phyloP scores from a whole-genome alignment of 2,888 invertebrate genomes.

The Pherbina coryleti region DNA sequence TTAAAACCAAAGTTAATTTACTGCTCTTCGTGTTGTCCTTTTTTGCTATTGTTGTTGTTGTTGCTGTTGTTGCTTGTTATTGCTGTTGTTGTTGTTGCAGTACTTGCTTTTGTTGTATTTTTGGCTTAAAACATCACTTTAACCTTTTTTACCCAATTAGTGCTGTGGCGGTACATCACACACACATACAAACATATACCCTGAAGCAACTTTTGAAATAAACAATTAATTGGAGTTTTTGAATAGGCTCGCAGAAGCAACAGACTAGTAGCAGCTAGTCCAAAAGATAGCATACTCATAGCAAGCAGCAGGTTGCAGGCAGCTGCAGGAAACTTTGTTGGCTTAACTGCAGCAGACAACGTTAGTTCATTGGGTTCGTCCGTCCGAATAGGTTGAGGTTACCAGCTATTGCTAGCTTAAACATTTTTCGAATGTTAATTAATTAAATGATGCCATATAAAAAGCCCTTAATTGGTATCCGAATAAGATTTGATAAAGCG shows the following conservation, averaged over 20 bases:
- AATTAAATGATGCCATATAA: constrained; percentile 15
- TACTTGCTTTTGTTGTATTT: constrained; percentile 26
- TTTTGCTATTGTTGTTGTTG: constrained; percentile 38
- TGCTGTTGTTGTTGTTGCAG: constrained; percentile 29
- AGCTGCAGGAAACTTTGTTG: constrained; percentile 9
- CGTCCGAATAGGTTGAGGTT: neutral
- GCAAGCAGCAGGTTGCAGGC: constrained; percentile 50
- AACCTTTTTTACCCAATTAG: constrained; percentile 38
- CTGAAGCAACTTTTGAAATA: constrained; percentile 52
- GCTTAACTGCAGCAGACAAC: constrained; percentile 15
- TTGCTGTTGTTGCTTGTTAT: constrained; percentile 26
- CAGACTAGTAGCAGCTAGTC: constrained; percentile 58
- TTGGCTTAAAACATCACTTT: constrained; percentile 23
- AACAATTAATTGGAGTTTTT: constrained; percentile 55
- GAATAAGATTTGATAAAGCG: neutral
- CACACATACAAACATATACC: constrained; percentile 32
- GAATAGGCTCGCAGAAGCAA: constrained; percentile 52
- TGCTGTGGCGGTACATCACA: constrained; percentile 2
- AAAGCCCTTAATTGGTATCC: constrained; percentile 19
- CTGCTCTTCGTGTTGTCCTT: constrained; percentile 35
- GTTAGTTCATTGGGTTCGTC: neutral
- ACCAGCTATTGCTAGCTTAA: neutral
- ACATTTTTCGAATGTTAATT: constrained; percentile 26
- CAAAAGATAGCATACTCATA: constrained; percentile 43
- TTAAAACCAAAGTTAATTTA: constrained; percentile 36